Evolutionary conservation across 2,888 invertebrate genomes (phyloP), one percentile per base, ranked within the genome.

Genomic region (Chaitophorus viminalis): DNA sequence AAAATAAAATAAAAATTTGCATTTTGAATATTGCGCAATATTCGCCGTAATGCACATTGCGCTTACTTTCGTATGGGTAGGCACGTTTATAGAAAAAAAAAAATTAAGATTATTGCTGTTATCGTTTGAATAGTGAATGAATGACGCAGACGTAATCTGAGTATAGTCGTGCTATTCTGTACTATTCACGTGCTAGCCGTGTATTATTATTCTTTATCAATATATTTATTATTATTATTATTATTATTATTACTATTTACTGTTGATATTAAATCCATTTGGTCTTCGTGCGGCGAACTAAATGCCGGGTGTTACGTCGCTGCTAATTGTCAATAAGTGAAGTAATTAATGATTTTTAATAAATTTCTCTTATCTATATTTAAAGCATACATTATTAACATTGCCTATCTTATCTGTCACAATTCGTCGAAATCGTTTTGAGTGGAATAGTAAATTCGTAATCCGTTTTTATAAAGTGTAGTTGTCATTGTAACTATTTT

Each of bases 341-440:
- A 60, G 60, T 60, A 60, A 60, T 60, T 25, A 60, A 14, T 46
- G 46, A 11, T 46, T 46, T 46, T 60, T 60, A 5, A 6, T 60
- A n/a, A n/a, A 60, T 60, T 60, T 54, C 25, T 60, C 25, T 25
- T 60, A 60, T 5, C 54, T 3, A 60, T 60, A 18, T 25, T 1
- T 25, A 60, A 3, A 25, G 25, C 11, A 33, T 39, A 29, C 18
- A 5, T 29, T 39, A 11, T 65, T 39, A 39, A 29, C 68, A 31
- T 3, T 70, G 17, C 11, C n/a, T 82, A 74, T 74, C 82, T 82
- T 72, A 82, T 82, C 82, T 82, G 33, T 74, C 65, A 9, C 52
- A 54, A 52, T 36, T 52, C 33, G 54, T 36, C 54, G n/a, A 74
- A 33, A 82, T 72, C 72, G 82, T 82, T 52, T n/a, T 33, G 72